Evolutionary conservation across 2,113 vertebrate species (phyloP), one percentile per base, ranked within the genome.

Genomic region (Urocolius indicus): DNA sequence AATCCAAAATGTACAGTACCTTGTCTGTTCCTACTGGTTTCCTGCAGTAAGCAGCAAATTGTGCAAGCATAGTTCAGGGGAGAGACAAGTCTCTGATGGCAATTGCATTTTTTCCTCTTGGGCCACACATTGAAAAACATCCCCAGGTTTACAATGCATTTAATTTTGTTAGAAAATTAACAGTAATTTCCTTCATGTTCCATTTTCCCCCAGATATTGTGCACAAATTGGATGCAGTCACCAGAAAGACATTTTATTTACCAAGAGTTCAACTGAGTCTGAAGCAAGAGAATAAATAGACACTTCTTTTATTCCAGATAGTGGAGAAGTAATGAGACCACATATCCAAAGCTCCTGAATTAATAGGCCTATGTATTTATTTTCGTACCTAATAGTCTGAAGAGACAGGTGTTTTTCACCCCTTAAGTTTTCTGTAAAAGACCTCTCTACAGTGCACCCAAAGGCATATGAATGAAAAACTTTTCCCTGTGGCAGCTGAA

Each of bases 101-200:
- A 62, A 32, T 32, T 65, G 30, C 13, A 29, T 72, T 88, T 76
- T 77, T 76, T 10, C 16, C 22, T 86, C 59, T 46, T 58, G 41
- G n/a, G 17, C 69, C 24, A 75, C 1, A 5, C 8, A 52, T 26
- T 85, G 43, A 62, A 87, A 89, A 94, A 93, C 62, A 45, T 6
- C 13, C 36, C 18, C 12, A 54, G 54, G 13, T 92, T 89, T 84
- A 49, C 36, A 63, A 32, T 83, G 23, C 41, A 77, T 85, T 90
- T 89, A 72, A 83, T 84, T 92, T 82, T 54, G 48, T 62, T 80
- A 78, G 58, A 76, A 90, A 89, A 95, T 89, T 61, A 74, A 57
- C 62, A 10, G 20, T 32, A 83, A 66, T 68, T 80, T 85, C 63
- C 55, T 92, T 95, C 88, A 87, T 4, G 4, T 74, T 32, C 10